phyloP scores from a whole-genome alignment of 2,888 invertebrate genomes.

The Psococerastis gibbosa region DNA sequence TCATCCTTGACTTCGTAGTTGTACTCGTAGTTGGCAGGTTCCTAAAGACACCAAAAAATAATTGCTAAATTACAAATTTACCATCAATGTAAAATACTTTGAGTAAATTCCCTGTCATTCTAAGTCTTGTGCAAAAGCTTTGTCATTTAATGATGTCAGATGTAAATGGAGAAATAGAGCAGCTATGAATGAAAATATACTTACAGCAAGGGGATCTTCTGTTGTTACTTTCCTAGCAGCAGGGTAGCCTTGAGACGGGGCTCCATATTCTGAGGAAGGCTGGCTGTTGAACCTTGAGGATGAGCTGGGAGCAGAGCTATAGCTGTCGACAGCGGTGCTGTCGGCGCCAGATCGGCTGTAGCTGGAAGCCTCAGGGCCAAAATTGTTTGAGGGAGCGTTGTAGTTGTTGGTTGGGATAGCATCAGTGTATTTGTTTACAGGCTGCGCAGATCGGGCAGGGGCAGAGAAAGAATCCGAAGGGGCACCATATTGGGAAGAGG shows the following conservation, averaged over 20 bases:
- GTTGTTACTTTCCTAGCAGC: neutral
- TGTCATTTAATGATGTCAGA: no score
- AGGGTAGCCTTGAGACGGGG: constrained; percentile 5
- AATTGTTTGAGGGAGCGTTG: constrained; percentile 2
- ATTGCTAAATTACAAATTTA: no score
- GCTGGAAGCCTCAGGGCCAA: neutral
- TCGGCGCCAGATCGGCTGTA: neutral
- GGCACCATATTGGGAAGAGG: constrained; percentile 12
- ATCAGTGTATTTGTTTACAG: constrained; percentile 3
- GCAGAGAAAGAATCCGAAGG: neutral
- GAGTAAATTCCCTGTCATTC: no score
- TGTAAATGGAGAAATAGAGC: no score
- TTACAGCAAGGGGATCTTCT: constrained; percentile 5
- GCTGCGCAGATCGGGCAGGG: no score
- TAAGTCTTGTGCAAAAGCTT: no score
- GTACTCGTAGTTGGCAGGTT: constrained; percentile 42
- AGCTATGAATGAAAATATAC: no score
- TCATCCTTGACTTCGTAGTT: constrained; percentile 43
- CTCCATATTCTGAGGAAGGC: constrained; percentile 17
- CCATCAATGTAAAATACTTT: no score
- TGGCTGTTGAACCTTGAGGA: neutral
- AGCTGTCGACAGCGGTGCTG: neutral
- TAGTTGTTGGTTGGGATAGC: constrained; percentile 2
- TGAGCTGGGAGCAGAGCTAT: constrained; percentile 2
- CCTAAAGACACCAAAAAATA: constrained; percentile 14